Conservation (phyloP, 2,888 invertebrate species). For the Sicus ferrugineus region DNA sequence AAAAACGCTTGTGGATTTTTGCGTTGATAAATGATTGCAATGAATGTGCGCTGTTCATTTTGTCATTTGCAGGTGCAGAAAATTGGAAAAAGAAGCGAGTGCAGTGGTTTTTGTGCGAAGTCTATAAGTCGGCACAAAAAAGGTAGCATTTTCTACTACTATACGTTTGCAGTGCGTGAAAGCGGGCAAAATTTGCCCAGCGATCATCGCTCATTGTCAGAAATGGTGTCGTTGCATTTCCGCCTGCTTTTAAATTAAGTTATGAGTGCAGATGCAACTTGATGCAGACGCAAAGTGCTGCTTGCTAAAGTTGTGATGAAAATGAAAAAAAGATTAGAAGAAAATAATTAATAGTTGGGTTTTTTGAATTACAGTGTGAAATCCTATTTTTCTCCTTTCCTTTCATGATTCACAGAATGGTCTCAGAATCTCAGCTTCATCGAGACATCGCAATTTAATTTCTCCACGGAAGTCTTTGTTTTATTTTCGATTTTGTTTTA, state of each 20-base stretch:
- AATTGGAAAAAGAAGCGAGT: slow-evolving; percentile 6
- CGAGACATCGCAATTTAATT: too few species aligned
- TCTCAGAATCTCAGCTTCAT: too few species aligned
- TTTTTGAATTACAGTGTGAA: too few species aligned
- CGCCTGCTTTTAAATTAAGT: slow-evolving; percentile 36
- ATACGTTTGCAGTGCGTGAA: background rate
- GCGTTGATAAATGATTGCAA: slow-evolving; percentile 29
- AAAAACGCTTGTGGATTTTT: slow-evolving; percentile 23
- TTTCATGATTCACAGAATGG: too few species aligned
- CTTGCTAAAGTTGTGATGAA: background rate
- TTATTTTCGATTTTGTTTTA: too few species aligned
- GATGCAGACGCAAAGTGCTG: slow-evolving; percentile 4
- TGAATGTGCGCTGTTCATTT: slow-evolving; percentile 6
- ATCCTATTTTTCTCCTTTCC: too few species aligned
- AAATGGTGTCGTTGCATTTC: slow-evolving; percentile 46
- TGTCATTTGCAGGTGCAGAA: slow-evolving; percentile 7
- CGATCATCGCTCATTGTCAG: slow-evolving; percentile 56
- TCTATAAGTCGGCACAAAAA: background rate
- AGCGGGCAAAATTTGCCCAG: background rate
- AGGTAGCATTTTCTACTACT: background rate
- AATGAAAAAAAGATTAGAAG: too few species aligned
- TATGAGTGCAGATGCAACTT: slow-evolving; percentile 31
- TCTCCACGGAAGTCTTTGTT: too few species aligned
- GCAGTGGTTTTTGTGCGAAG: background rate
- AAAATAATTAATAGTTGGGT: too few species aligned